Evolutionary conservation across 2,113 vertebrate genomes (phyloP), one percentile per base, ranked within the genome.

Genomic region (Orthonyx spaldingii): DNA sequence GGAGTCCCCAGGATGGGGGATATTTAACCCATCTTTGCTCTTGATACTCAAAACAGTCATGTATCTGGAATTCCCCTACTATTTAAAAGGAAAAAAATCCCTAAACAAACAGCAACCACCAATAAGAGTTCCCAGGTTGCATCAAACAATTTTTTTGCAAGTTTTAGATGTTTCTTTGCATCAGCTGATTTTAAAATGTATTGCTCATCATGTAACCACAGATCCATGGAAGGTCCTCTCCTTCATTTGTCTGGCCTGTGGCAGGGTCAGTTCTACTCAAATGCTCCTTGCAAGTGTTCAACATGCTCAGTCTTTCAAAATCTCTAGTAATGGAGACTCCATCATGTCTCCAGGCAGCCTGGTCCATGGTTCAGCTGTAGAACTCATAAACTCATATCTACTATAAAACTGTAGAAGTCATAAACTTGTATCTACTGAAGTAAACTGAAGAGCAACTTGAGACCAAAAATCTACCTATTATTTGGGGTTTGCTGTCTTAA

Each of bases 201-300:
- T 23, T 33, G 27, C 46, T 87, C 16, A 5, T 66, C 42, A n/a
- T 9, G 33, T 52, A 56, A n/a, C 14, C n/a, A 41, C 0, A 2
- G 49, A 52, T 50, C 28, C 9, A 19, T 8, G 17, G 32, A 37
- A 61, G 18, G 26, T 49, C 22, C 33, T 59, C 16, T 86, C 74
- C 35, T 46, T 44, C 33, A 13, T 42, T 44, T 1, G 0, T 33
- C 19, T 49, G 56, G 14, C 42, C 61, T 1, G 1, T 30, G 71
- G n/a, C 52, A 82, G 39, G 23, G 30, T 42, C 9, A 18, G 12
- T 55, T 86, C 60, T 70, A 39, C 32, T 23, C 50, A 47, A 44
- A 56, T 61, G 13, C 21, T 59, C 55, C 46, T 88, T 24, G 20
- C 3, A 12, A 47, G 32, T 1, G 1, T 57, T 79, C 55, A 32